Percentiles rank a stretch among this genome's conserved stretches.
phyloP scores from a whole-genome alignment of 2,888 invertebrate species.

The Polyploca ridens region DNA sequence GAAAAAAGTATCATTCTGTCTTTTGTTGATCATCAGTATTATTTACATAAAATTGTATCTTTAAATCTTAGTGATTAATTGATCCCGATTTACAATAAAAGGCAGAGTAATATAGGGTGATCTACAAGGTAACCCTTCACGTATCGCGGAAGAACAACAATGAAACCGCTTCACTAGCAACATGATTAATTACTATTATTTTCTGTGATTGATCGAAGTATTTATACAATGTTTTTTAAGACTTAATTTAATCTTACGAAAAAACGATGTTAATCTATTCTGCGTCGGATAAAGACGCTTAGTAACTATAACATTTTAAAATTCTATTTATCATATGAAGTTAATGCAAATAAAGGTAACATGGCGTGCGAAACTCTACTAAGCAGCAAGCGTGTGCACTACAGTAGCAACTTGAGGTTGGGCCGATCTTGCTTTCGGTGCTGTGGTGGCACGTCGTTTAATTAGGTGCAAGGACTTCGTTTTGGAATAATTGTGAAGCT shows the following conservation, averaged over 20 bases:
- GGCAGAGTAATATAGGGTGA: slow-evolving; percentile 23
- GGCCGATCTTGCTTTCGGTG: slow-evolving; percentile 43
- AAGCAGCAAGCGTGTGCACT: slow-evolving; percentile 22
- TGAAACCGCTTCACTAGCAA: slow-evolving; percentile 50
- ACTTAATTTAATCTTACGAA: slow-evolving; percentile 44
- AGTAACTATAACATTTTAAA: slow-evolving; percentile 63
- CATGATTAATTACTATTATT: slow-evolving; percentile 75
- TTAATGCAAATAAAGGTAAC: slow-evolving; percentile 51
- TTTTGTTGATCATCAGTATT: background rate
- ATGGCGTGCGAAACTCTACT: slow-evolving; percentile 62
- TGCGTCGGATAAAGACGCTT: slow-evolving; percentile 44
- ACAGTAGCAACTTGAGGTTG: slow-evolving; percentile 41
- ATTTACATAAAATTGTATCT: background rate
- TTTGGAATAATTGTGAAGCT: slow-evolving; percentile 47
- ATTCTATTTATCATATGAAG: slow-evolving; percentile 69
- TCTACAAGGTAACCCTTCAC: slow-evolving; percentile 53
- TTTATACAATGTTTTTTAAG: slow-evolving; percentile 47
- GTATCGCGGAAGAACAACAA: slow-evolving; percentile 52
- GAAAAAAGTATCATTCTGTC: no score
- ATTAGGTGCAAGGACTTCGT: slow-evolving; percentile 69
- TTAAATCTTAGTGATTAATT: slow-evolving; percentile 8
- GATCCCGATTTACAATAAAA: background rate
- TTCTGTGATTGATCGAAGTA: slow-evolving; percentile 72
- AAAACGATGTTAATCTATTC: slow-evolving; percentile 52
- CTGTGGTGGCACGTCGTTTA: slow-evolving; percentile 54